Percentiles rank a stretch among this genome's conserved stretches.
phyloP scores from a whole-genome alignment of 1,140 invertebrate species.

The Odontomachus brunneus region DNA sequence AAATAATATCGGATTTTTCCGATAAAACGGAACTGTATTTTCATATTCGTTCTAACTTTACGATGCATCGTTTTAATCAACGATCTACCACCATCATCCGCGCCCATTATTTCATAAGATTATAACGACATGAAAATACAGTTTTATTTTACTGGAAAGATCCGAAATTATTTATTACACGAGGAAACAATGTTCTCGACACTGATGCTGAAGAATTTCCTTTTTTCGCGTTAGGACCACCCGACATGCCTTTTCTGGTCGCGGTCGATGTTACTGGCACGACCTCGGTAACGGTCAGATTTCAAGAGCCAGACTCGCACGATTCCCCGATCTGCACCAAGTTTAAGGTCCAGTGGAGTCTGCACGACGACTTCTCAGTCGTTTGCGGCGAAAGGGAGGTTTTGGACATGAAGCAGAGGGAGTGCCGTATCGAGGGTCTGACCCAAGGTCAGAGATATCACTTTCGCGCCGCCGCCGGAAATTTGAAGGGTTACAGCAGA shows the following conservation, averaged over 20 bases:
- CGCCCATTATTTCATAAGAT: no score
- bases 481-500: conserved; percentile 96
- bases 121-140: no score
- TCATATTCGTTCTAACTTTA: no score
- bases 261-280: conserved; percentile 93
- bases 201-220: not conserved
- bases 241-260: conserved; percentile 92
- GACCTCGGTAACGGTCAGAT: conserved; percentile 90
- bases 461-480: conserved; percentile 94
- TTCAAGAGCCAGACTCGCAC: conserved; percentile 89
- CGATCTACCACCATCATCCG: no score
- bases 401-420: conserved; percentile 88
- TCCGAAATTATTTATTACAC: no score
- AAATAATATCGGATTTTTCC: no score
- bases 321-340: conserved; percentile 93
- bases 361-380: conserved; percentile 91
- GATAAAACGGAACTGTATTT: no score
- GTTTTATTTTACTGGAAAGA: no score
- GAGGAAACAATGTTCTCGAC: not conserved
- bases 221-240: conserved; percentile 87
- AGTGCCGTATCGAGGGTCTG: conserved; percentile 87
- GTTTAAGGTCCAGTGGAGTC: conserved; percentile 97
- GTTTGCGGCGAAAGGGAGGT: conserved; percentile 92
- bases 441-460: conserved; percentile 94
- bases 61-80: no score